These are phyloP conservation scores for Danio kyathit DNA, from an alignment of 2,797 vertebrate species.

Conservation along the genomic window DNA sequence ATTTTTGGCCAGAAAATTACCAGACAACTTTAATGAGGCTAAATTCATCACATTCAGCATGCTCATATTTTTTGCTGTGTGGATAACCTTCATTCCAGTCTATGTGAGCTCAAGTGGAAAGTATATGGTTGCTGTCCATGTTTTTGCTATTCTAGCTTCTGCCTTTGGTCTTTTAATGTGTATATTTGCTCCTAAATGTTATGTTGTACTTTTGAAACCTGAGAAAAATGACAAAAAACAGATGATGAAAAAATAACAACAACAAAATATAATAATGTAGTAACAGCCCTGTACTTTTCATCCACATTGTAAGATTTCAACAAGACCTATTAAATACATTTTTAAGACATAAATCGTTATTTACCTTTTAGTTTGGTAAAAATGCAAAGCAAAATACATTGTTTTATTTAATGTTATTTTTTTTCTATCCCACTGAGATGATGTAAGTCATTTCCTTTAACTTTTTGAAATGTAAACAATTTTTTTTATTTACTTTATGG, in stretches of 20 bases:
- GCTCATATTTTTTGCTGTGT: slow-evolving; percentile 81
- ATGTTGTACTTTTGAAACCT: slow-evolving; percentile 74
- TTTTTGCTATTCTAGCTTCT: slow-evolving; percentile 80
- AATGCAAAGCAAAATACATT: too few relatives aligned
- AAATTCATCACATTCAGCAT: slow-evolving; percentile 82
- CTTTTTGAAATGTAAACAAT: too few relatives aligned
- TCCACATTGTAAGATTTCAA: too few relatives aligned
- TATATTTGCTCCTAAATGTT: slow-evolving; percentile 80
- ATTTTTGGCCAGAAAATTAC: slow-evolving; percentile 77
- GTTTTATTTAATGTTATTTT: too few relatives aligned
- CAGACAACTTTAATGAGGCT: slow-evolving; percentile 79
- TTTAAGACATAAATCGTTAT: too few relatives aligned
- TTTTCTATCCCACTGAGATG: too few relatives aligned
- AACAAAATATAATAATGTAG: not conserved
- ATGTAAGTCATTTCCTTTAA: too few relatives aligned
- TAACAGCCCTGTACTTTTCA: not conserved
- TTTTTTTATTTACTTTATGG: too few relatives aligned
- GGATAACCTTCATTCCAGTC: slow-evolving; percentile 80
- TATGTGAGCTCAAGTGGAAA: slow-evolving; percentile 80
- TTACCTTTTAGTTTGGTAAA: too few relatives aligned
- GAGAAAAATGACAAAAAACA: slow-evolving; percentile 73
- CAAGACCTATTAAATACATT: too few relatives aligned
- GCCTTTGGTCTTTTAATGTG: slow-evolving; percentile 75
- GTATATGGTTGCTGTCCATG: slow-evolving; percentile 77
- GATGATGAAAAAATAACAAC: slow-evolving; percentile 65